phyloP scores from a whole-genome alignment of 2,888 invertebrate genomes.

The Caenorhabditis uteleia region DNA sequence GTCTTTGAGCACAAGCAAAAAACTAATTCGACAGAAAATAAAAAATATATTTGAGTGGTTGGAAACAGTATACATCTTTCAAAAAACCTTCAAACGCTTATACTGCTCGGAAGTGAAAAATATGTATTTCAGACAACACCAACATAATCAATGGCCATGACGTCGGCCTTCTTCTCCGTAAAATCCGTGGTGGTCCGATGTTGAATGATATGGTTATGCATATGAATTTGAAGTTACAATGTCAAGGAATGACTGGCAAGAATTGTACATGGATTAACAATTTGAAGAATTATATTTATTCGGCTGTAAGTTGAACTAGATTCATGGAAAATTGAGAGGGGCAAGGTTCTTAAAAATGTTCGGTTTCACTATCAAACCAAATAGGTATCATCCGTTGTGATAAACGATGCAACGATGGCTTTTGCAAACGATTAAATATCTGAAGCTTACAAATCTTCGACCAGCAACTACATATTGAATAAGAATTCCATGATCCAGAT shows the following conservation, averaged over 20 bases:
- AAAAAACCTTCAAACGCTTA: too few species aligned
- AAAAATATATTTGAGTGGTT: too few species aligned
- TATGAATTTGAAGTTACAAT: conserved; percentile 43
- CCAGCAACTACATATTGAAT: too few species aligned
- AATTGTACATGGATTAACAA: conserved; percentile 49
- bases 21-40: not conserved
- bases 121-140: conserved; percentile 27
- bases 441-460: too few species aligned
- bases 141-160: conserved; percentile 31
- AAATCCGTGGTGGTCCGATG: conserved; percentile 36
- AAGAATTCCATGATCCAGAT: too few species aligned
- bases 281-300: conserved; percentile 49
- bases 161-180: conserved; percentile 16
- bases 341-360: too few species aligned
- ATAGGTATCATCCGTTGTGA: too few species aligned
- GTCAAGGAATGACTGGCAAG: conserved; percentile 11
- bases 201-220: conserved; percentile 48
- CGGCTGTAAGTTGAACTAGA: conserved; percentile 37
- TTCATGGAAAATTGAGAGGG: not conserved
- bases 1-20: conserved; percentile 2
- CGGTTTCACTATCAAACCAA: too few species aligned
- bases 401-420: too few species aligned
- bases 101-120: too few species aligned
- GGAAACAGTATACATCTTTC: too few species aligned
- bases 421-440: too few species aligned